Evolutionary conservation across 2,797 vertebrate genomes (phyloP).

Genomic region (Microtus obscurus): DNA sequence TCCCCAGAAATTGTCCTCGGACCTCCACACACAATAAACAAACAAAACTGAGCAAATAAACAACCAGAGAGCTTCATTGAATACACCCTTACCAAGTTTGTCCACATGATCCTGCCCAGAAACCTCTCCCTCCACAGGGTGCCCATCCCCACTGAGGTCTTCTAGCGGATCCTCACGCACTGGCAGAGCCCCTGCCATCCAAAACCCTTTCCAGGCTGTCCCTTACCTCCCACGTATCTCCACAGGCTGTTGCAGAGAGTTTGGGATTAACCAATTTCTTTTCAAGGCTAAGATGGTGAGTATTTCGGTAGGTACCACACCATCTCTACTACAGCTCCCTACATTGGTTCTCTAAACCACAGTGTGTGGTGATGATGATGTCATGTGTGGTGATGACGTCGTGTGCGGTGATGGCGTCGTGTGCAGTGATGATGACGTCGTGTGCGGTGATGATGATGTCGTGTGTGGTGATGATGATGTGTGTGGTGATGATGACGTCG

Average conservation of each 20-base stretch:
- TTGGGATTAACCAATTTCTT: not conserved
- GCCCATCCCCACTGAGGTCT: not conserved
- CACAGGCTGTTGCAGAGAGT: not conserved
- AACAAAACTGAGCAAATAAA: not conserved
- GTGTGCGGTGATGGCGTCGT: not conserved
- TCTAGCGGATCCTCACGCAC: not conserved
- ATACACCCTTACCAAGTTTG: not conserved
- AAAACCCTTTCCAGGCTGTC: not conserved
- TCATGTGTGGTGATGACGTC: not conserved
- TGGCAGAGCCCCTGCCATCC: not conserved
- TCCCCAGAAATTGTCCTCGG: not conserved
- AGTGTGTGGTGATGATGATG: accelerated
- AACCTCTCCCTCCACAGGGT: not conserved
- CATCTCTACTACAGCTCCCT: not conserved
- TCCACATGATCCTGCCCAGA: not conserved
- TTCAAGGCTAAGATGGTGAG: not conserved
- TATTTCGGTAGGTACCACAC: accelerated
- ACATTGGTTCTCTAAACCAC: not conserved
- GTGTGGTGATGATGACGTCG: too few species aligned
- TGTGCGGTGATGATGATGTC: too few species aligned
- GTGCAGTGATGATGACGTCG: too few species aligned
- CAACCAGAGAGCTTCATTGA: not conserved
- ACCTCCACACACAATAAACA: not conserved
- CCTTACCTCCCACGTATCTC: not conserved
- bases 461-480: accelerated